Base-by-base conservation (phyloP, 1,140 invertebrate genomes). In the Neocloeon triangulifer region DNA sequence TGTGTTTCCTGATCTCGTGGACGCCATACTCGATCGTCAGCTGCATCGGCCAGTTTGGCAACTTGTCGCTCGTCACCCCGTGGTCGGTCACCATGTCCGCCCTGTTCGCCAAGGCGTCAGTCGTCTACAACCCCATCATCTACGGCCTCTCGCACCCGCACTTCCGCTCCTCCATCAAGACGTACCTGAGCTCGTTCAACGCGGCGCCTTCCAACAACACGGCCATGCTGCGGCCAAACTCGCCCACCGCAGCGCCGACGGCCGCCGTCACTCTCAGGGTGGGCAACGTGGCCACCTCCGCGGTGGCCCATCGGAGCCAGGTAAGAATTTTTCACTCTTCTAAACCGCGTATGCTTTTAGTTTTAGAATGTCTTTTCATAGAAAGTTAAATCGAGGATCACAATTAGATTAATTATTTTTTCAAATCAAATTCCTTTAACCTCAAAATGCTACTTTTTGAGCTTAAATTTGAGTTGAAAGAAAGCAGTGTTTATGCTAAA, bases 11-110 rank as follows among this genome's bases (percentile, higher is more conserved):
- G 21, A 32, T 56, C 39, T 59, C 58, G 1, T 64, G 61, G 61
- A 49, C 45, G 4, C 61, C 61, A 1, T 64, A 64, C 43, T 55
- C 61, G 5, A 48, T 54, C 3, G 51, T 66, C 17, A 61, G 59
- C 25, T 40, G 61, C 28, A 52, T 63, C 21, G 62, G 53, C 7
- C 54, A 64, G 41, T 62, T 63, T 38, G 49, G 50, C 12, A 39
- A 45, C 12, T 32, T 37, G 10, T 33, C 33, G 10, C 34, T 45
- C 36, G 45, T 45, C 39, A 52, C 37, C 4, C 55, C 54, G 0
- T 43, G 55, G 39, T 42, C 47, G 0, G 46, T 50, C 4, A 44
- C 54, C 9, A 38, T 55, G 33, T 53, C 55, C 4, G 50, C 56
- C 3, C 39, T 57, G 16, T 59, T 55, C 36, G 57, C 57, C 25